Evolutionary conservation across 2,888 invertebrate genomes (phyloP), one percentile per base, ranked within the genome.

Genomic region (Luperina testacea): DNA sequence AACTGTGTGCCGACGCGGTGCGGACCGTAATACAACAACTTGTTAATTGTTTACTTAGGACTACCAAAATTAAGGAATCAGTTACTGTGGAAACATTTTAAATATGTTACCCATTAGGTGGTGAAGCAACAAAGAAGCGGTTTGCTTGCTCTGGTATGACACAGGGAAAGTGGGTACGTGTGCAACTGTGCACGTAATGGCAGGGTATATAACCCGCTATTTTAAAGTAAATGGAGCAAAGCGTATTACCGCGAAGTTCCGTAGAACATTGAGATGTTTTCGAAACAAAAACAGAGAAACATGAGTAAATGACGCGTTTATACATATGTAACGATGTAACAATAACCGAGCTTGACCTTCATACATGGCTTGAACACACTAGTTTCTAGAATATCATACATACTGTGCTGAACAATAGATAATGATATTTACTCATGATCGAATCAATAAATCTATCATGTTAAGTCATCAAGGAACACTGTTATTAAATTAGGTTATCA

Each of bases 321-420:
- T 75, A 32, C 32, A 32, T 32, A 78, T 89, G 88, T 90, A 88
- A 87, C 88, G 78, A 84, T 79, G 69, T 89, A 92, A 94, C 93
- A 95, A 94, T 93, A 94, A 90, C 90, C 82, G 87, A 89, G 87
- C 88, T 89, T 91, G 95, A 94, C 96, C 96, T 96, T 96, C 94
- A 91, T 82, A 87, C 87, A 90, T 89, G 87, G 85, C 88, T 90
- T 82, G 87, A 89, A 87, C 90, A 88, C 89, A 91, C 89, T 87
- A 91, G 88, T 90, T 91, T 93, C 91, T 92, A 93, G 93, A 91
- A 92, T 91, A 89, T 81, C 87, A 83, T 73, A 76, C 48, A 72
- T 72, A 83, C 65, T 38, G 72, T 88, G 82, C 86, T 80, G 77
- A 88, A 88, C 84, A 70, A 85, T 73, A 82, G 82, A 83, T 87